A percentile compares a stretch with the other conserved stretches of the same genome.
Evolutionary conservation across 2,113 vertebrate species (phyloP).

Genomic region (Lamprotornis superbus): DNA sequence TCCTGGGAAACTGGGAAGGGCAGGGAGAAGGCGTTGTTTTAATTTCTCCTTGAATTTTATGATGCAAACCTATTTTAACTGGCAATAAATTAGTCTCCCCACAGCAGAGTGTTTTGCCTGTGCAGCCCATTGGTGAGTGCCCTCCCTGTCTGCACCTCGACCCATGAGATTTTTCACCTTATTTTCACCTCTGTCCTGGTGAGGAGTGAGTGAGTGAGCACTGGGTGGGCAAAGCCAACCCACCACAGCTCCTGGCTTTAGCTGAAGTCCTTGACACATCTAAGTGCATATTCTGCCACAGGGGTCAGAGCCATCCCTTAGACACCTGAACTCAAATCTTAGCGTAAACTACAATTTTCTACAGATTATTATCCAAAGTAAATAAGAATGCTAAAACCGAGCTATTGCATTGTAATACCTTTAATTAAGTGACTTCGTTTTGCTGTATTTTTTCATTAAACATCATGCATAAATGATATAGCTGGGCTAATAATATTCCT

Average conservation of each 20-base stretch:
- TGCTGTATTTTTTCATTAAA: neutral
- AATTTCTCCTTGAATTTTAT: neutral
- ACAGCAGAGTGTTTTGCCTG: fast-evolving
- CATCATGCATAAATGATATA: neutral
- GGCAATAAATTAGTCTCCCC: neutral
- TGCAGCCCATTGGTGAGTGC: fast-evolving
- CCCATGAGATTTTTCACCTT: neutral
- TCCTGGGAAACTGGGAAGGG: neutral
- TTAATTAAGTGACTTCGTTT: neutral
- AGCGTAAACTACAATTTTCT: fast-evolving
- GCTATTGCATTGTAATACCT: neutral
- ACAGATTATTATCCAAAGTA: neutral
- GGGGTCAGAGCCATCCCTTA: neutral
- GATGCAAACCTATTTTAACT: neutral
- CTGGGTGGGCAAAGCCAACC: neutral
- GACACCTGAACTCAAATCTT: neutral
- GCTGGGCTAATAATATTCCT: neutral
- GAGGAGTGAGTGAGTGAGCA: neutral
- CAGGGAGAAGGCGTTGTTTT: fast-evolving
- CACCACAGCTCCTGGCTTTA: neutral
- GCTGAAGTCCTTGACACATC: neutral
- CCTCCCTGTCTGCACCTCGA: fast-evolving
- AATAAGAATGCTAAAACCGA: neutral
- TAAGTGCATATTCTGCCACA: neutral
- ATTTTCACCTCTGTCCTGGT: neutral